Base-by-base conservation (phyloP, 2,888 invertebrate species). In the Pogonocherus hispidulus region DNA sequence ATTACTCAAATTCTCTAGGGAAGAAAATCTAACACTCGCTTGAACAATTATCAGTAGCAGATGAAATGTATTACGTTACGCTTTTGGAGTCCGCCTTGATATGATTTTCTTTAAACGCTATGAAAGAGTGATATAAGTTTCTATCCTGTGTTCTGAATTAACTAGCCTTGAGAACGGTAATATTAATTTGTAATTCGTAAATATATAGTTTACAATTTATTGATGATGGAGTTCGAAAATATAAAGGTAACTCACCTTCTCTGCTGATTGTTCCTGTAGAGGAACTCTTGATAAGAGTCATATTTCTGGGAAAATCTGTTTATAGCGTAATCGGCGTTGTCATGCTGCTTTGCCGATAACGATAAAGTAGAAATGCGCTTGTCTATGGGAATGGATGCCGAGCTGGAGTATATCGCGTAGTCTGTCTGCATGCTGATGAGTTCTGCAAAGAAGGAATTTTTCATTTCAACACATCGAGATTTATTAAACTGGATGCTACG, bases 251-350 rank as follows among this genome's bases (percentile, higher is more conserved):
- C 41, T 14, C 41, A 41, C 41, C 76, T 69, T 35, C 78, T 72
- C 32, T 70, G 64, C 37, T 75, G 69, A 32, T 75, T 71, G 57
- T 63, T 75, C 65, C 72, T 59, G 75, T 83, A 83, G 52, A 82
- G 72, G 63, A 84, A 79, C 19, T 81, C 83, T 70, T 83, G 83
- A 71, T 84, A 85, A 20, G 84, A 81, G 60, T 85, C 84, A 75
- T 84, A 84, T 70, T 84, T 84, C 67, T 82, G 82, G 4, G 83
- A 80, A 57, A 81, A 77, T 23, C 81, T 78, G 68, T 81, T 81
- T 35, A 79, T 78, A 46, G 81, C 80, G 63, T 81, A 81, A 56
- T 82, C 81, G 3, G 79, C 74, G 69, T 49, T 70, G 47, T 80
- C 80, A 47, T 79, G 76, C 66, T 76, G 76, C 72, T 79, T 81